Evolutionary conservation across 2,797 vertebrate species (phyloP).

Genomic region (Paratrypauchen microcephalus): DNA sequence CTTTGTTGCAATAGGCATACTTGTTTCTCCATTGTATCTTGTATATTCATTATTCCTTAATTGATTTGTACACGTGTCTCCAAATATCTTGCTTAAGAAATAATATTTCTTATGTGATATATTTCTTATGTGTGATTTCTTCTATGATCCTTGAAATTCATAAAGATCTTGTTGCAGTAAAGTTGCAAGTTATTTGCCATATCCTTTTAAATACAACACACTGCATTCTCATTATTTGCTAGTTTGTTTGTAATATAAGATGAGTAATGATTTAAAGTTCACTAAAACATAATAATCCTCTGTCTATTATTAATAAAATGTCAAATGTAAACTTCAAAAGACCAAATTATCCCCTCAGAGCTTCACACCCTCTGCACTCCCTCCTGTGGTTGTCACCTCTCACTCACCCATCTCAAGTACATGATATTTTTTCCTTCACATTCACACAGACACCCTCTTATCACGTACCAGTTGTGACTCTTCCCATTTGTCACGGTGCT

Average conservation of each 20-base stretch:
- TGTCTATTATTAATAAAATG: not conserved
- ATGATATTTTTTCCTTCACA: constrained; percentile 23
- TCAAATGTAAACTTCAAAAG: not conserved
- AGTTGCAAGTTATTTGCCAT: not conserved
- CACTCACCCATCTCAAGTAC: constrained; percentile 15
- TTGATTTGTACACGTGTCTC: not conserved
- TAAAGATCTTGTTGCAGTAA: not conserved
- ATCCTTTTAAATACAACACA: not conserved
- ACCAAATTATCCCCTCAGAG: not conserved
- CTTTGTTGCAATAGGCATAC: not conserved
- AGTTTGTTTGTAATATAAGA: not conserved
- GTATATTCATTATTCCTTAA: not conserved
- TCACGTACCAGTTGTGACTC: constrained; percentile 93
- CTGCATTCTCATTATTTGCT: not conserved
- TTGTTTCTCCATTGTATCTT: not conserved
- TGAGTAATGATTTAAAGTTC: not conserved
- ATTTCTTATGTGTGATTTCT: no score
- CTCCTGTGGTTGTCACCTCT: constrained; percentile 17
- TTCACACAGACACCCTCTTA: constrained; percentile 40
- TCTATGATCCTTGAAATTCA: no score
- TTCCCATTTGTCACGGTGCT: constrained; percentile 95
- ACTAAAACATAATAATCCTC: no score
- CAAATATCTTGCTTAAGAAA: not conserved
- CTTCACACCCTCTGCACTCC: constrained; percentile 15
- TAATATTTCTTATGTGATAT: no score